Conservation (phyloP, 2,888 invertebrate species). For the Bellardia pandia region DNA sequence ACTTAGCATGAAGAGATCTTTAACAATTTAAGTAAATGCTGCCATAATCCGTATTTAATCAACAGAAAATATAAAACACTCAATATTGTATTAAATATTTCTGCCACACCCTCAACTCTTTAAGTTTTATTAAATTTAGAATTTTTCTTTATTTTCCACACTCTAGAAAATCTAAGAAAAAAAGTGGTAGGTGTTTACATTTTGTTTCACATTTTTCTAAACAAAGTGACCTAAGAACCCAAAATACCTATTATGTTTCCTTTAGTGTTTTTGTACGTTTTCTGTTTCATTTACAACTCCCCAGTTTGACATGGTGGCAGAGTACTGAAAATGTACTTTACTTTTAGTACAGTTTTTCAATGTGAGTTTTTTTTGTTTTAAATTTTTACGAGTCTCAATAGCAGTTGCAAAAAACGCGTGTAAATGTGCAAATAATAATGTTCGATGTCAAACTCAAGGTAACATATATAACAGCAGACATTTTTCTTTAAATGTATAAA, state of each 20-base stretch:
- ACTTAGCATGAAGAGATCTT: too few species aligned
- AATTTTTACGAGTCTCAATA: not conserved
- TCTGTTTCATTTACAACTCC: conserved; percentile 55
- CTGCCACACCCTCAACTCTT: too few species aligned
- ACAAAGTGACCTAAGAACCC: conserved; percentile 25
- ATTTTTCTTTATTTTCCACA: not conserved
- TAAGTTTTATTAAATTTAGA: not conserved
- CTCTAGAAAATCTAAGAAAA: not conserved
- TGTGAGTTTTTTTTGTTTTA: not conserved
- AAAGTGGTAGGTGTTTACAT: not conserved
- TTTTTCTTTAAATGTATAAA: conserved; percentile 5
- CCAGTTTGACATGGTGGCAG: conserved; percentile 30
- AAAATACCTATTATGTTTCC: conserved; percentile 40
- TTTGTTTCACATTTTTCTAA: not conserved
- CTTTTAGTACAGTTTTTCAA: conserved; percentile 1
- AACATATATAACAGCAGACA: conserved; percentile 49
- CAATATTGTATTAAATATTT: too few species aligned
- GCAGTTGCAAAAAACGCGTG: not conserved
- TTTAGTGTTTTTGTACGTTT: conserved; percentile 46
- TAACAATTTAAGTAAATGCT: too few species aligned
- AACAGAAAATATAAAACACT: too few species aligned
- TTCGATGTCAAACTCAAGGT: conserved; percentile 21
- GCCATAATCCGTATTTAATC: too few species aligned
- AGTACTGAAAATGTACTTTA: conserved; percentile 42
- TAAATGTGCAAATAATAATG: conserved; percentile 12